Conservation (phyloP, 2,888 invertebrate species). For the Philhelius pedissequus region DNA sequence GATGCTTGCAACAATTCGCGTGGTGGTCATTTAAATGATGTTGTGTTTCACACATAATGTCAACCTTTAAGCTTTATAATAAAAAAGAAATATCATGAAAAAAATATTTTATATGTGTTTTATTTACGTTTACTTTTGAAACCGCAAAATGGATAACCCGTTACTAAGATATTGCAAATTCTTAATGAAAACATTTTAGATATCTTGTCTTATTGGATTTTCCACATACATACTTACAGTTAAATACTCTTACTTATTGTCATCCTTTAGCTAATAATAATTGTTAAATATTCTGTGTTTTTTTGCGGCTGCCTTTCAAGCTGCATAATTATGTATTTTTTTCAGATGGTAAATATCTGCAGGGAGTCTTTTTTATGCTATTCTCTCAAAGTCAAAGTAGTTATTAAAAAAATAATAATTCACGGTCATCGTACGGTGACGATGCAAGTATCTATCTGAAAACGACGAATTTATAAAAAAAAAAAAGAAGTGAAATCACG, state of each 20-base stretch:
- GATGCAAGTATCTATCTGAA: constrained; percentile 27
- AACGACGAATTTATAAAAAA: neutral
- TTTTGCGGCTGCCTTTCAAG: neutral
- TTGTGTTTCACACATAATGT: no score
- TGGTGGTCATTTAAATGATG: no score
- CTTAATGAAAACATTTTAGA: no score
- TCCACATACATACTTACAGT: neutral
- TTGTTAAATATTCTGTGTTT: neutral
- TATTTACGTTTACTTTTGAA: no score
- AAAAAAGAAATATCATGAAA: no score
- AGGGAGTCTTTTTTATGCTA: neutral
- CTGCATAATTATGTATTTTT: neutral
- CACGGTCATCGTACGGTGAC: constrained; percentile 60
- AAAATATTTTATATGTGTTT: no score
- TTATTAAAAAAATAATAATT: constrained; percentile 56
- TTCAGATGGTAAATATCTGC: constrained; percentile 30
- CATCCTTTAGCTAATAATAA: constrained; percentile 5
- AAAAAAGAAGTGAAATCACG: constrained; percentile 60
- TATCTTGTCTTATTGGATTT: no score
- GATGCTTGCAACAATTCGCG: no score
- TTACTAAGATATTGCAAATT: no score
- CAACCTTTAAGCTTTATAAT: no score
- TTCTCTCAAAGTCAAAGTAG: constrained; percentile 54
- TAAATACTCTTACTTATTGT: neutral
- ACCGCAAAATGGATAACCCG: no score